Conservation (phyloP, 2,797 vertebrate species). For the Pterois miles region DNA sequence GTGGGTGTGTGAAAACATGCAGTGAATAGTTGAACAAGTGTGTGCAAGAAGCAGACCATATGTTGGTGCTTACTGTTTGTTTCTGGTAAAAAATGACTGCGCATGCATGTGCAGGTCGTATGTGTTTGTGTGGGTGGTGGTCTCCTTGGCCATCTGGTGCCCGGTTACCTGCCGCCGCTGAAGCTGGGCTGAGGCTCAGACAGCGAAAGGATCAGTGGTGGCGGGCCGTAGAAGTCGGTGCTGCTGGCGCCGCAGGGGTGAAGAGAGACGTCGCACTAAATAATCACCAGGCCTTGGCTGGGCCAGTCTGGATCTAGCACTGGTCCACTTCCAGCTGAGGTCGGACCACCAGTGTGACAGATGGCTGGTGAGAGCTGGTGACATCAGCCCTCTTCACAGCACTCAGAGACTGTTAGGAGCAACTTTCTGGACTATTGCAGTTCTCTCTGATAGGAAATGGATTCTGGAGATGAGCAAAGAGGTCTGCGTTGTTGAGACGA, state of each 20-base stretch:
- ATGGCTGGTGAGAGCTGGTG: constrained; percentile 57
- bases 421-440: constrained; percentile 34
- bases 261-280: constrained; percentile 17
- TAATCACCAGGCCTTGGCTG: constrained; percentile 37
- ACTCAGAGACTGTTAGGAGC: constrained; percentile 4
- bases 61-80: constrained; percentile 37
- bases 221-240: constrained; percentile 11
- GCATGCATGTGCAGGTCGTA: constrained; percentile 13
- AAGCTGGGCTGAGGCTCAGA: constrained; percentile 31
- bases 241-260: constrained; percentile 33
- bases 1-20: constrained; percentile 46
- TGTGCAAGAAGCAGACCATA: constrained; percentile 44
- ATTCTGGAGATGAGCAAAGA: constrained; percentile 15
- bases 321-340: constrained; percentile 60
- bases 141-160: constrained; percentile 74
- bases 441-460: constrained; percentile 1
- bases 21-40: constrained; percentile 29
- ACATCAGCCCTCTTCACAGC: constrained; percentile 42
- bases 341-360: constrained; percentile 58
- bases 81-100: constrained; percentile 14
- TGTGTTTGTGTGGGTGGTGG: constrained; percentile 41
- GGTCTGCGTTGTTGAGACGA: neutral
- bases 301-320: constrained; percentile 28
- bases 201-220: constrained; percentile 39
- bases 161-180: constrained; percentile 49